Base-by-base conservation (phyloP, 2,888 invertebrate species). In the Macropis europaea region DNA sequence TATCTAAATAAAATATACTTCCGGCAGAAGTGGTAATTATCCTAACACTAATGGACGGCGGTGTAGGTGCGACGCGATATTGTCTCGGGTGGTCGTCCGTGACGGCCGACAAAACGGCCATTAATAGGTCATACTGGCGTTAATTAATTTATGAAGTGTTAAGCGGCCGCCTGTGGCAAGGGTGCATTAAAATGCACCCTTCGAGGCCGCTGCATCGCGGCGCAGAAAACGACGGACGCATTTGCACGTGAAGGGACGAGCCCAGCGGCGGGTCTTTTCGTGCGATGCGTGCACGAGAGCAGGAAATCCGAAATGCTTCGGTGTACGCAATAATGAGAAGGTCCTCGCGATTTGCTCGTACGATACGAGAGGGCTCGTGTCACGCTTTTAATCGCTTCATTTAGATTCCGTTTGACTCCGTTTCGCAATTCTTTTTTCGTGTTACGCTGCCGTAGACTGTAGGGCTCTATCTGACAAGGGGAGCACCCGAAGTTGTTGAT, bases 151-250 rank as follows among this genome's bases (percentile, higher is more conserved):
- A 85, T 73, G 78, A 84, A 78, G 82, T 82, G 85, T 50, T 79
- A 79, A 83, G 56, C 69, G 74, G 59, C 19, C 43, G 42, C 38
- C 30, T 19, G 45, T 36, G 32, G 45, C 64, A 73, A 73, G 82
- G 84, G 83, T 82, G 83, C 82, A 87, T 87, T 86, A 79, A 81
- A 84, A 87, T 87, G 83, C 82, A 82, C 84, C 84, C 82, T 79
- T 69, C 60, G 52, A 54, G 45, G 48, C 38, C 7, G 60, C 34
- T 63, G 70, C 61, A 54, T 28, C 74, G 79, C 64, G 64, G 69
- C 34, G 13, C 50, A 59, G 22, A 45, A 54, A 59, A 34, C 36
- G 59, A 9, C 13, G 24, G 36, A 28, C 40, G 66, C 54, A 47
- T 47, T 34, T 30, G 24, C 34, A 40, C 48, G 13, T 26, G n/a